Evolutionary conservation across 1,140 invertebrate species (phyloP).

Genomic region (Drosophila willistoni): DNA sequence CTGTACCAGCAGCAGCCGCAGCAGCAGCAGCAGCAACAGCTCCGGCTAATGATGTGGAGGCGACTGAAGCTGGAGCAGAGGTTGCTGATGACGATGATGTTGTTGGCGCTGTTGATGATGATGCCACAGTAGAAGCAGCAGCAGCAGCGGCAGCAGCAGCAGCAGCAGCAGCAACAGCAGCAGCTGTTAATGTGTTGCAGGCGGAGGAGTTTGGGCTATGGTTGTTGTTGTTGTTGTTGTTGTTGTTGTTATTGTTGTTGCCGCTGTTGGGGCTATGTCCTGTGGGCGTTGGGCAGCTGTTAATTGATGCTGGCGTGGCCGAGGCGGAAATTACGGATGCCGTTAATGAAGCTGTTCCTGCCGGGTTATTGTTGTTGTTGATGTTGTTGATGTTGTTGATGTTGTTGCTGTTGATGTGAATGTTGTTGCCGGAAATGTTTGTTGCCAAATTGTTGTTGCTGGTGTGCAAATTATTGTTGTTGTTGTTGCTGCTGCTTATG

Average conservation of each 20-base stretch:
- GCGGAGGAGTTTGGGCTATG: conserved; percentile 56
- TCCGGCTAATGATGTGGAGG: conserved; percentile 54
- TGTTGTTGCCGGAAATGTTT: conserved; percentile 63
- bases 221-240: conserved; percentile 35
- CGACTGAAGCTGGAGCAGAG: conserved; percentile 48
- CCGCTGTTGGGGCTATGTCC: conserved; percentile 65
- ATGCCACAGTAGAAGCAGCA: conserved; percentile 27
- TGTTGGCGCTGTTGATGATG: conserved; percentile 39
- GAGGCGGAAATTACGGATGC: conserved; percentile 62
- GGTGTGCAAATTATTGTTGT: conserved; percentile 28
- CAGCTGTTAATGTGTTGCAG: conserved; percentile 76
- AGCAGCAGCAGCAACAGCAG: conserved; percentile 50
- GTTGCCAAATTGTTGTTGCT: conserved; percentile 47
- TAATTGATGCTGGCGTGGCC: conserved; percentile 66
- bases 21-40: conserved; percentile 44
- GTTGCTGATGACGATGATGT: conserved; percentile 41
- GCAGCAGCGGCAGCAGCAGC: conserved; percentile 34
- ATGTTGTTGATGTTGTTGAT: conserved; percentile 53
- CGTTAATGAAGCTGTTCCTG: conserved; percentile 69
- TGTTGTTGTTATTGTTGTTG: conserved; percentile 39
- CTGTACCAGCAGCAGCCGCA: conserved; percentile 30
- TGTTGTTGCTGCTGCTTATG: conserved; percentile 42
- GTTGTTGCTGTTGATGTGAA: conserved; percentile 35
- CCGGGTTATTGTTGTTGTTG: conserved; percentile 42
- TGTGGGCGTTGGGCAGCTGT: conserved; percentile 75